phyloP scores from a whole-genome alignment of 2,797 vertebrate species.

The Gorsachius magnificus region DNA sequence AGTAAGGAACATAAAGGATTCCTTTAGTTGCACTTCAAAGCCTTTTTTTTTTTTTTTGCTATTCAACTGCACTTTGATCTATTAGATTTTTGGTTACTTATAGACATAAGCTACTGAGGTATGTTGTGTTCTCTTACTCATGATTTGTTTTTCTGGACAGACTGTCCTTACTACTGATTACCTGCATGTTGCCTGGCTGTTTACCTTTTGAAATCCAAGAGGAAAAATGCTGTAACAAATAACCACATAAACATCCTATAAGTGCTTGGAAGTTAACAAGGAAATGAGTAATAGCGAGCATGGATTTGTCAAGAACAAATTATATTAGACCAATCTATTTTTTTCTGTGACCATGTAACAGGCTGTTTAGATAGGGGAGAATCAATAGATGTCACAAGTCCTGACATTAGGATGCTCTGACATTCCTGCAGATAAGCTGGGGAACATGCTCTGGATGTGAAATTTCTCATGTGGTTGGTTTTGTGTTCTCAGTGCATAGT shows the following conservation, averaged over 20 bases:
- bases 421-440: neutral
- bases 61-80: neutral
- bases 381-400: neutral
- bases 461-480: neutral
- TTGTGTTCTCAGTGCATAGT: neutral
- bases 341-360: neutral
- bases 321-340: neutral
- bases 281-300: neutral
- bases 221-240: neutral
- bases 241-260: neutral
- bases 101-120: neutral
- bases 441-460: neutral
- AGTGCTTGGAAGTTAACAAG: neutral
- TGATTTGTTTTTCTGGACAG: neutral
- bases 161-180: neutral
- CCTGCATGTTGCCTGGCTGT: neutral
- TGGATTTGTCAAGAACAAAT: conserved; percentile 12
- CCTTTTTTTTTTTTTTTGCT: neutral
- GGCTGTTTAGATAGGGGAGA: neutral
- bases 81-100: neutral
- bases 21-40: neutral
- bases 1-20: neutral
- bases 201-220: neutral
- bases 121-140: neutral
- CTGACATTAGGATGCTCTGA: neutral